Evolutionary conservation across 2,113 vertebrate species (phyloP).

Genomic region (Dolichallabes microphthalmus): DNA sequence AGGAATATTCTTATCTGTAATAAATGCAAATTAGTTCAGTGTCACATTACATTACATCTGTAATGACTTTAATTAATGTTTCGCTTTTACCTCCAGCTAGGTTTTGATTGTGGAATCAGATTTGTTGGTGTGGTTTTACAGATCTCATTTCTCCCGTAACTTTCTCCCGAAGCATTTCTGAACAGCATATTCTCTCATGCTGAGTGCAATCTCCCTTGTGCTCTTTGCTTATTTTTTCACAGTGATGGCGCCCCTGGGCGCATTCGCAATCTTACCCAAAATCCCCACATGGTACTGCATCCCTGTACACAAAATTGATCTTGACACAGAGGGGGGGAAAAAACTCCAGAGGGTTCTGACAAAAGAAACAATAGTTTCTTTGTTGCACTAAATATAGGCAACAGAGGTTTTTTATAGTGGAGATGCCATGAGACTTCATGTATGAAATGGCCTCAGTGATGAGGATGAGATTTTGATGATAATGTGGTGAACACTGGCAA

Average conservation of each 20-base stretch:
- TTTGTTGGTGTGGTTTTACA: not conserved
- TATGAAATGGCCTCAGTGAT: constrained; percentile 32
- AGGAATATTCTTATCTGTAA: not conserved
- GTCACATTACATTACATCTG: not conserved
- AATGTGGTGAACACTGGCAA: constrained; percentile 27
- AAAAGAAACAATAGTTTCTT: constrained; percentile 28
- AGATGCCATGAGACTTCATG: constrained; percentile 38
- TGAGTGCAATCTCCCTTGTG: not conserved
- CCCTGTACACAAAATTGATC: constrained; percentile 20
- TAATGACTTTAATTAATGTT: not conserved
- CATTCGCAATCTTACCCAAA: constrained; percentile 7
- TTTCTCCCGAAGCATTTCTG: not conserved
- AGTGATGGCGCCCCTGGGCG: not conserved
- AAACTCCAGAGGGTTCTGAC: constrained; percentile 1
- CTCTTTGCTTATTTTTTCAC: constrained; percentile 17
- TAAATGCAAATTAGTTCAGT: not conserved
- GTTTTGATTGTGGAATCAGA: not conserved
- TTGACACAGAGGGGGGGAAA: constrained; percentile 18
- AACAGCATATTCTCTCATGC: constrained; percentile 6
- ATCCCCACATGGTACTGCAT: not conserved
- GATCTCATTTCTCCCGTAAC: not conserved
- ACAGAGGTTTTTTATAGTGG: constrained; percentile 28
- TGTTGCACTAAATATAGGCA: constrained; percentile 34
- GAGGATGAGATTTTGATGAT: constrained; percentile 8
- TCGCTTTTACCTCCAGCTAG: not conserved